Evolutionary conservation across 2,113 vertebrate species (phyloP).

Genomic region (Rhineura floridana): DNA sequence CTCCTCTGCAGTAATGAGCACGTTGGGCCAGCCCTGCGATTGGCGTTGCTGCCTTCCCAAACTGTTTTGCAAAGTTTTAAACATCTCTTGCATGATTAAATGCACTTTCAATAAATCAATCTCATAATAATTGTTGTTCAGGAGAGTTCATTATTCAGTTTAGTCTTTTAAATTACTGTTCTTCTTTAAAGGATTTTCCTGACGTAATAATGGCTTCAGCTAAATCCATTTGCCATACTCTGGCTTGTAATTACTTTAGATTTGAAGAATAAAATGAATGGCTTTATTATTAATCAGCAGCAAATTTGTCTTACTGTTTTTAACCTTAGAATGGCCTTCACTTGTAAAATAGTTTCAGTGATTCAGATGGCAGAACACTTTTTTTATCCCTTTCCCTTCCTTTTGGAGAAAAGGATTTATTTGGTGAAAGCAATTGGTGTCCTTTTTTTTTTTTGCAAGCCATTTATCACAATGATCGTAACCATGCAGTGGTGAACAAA

Average conservation of each 20-base stretch:
- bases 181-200: slow-evolving; percentile 74
- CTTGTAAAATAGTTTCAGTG: slow-evolving; percentile 64
- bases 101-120: slow-evolving; percentile 75
- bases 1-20: slow-evolving; percentile 59
- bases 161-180: slow-evolving; percentile 74
- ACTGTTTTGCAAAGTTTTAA: slow-evolving; percentile 74
- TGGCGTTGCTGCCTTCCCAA: slow-evolving; percentile 61
- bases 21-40: slow-evolving; percentile 54
- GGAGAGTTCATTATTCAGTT: slow-evolving; percentile 75
- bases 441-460: background rate
- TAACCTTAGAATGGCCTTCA: slow-evolving; percentile 70
- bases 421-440: slow-evolving; percentile 58
- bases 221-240: slow-evolving; percentile 74
- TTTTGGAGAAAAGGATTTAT: slow-evolving; percentile 55
- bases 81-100: slow-evolving; percentile 74
- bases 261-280: slow-evolving; percentile 75
- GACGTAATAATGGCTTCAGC: slow-evolving; percentile 69
- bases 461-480: slow-evolving; percentile 43
- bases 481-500: slow-evolving; percentile 22
- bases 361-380: slow-evolving; percentile 63
- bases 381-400: slow-evolving; percentile 19
- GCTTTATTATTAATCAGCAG: slow-evolving; percentile 75
- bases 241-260: slow-evolving; percentile 74
- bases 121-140: slow-evolving; percentile 75
- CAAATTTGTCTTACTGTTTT: slow-evolving; percentile 75